A percentile compares a stretch with the other conserved stretches of the same genome.
These are phyloP conservation scores for Netelia melanura DNA, from an alignment of 2,888 invertebrate genomes.

Conservation along the genomic window DNA sequence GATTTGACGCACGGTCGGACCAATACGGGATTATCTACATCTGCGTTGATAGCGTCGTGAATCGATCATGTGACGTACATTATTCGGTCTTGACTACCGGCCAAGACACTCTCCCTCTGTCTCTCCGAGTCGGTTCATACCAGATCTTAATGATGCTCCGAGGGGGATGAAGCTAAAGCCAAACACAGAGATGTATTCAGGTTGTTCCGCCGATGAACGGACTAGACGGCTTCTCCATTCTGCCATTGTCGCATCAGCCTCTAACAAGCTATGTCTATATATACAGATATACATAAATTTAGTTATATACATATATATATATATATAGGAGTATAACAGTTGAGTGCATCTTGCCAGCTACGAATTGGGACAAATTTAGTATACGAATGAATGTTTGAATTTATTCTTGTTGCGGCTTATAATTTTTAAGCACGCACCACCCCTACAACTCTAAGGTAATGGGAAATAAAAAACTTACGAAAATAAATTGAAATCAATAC, in stretches of 20 bases:
- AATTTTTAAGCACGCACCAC: too few species aligned
- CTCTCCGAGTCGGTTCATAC: slow-evolving; percentile 15
- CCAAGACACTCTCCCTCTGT: neutral
- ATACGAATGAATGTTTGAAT: neutral
- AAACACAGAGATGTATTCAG: slow-evolving; percentile 18
- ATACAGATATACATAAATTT: neutral
- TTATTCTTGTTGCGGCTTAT: too few species aligned
- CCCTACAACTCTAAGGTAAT: too few species aligned
- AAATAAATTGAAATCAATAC: neutral
- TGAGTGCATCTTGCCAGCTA: neutral
- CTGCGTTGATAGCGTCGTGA: slow-evolving; percentile 77
- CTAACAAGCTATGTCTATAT: slow-evolving; percentile 31
- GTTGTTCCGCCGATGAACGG: slow-evolving; percentile 38
- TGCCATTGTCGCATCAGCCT: slow-evolving; percentile 31
- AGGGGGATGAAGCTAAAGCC: slow-evolving; percentile 30
- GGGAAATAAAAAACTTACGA: too few species aligned
- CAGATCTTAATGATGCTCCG: slow-evolving; percentile 38
- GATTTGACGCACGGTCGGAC: slow-evolving; percentile 8
- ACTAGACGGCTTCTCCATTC: slow-evolving; percentile 23
- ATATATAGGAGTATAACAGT: neutral
- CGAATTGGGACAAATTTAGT: neutral
- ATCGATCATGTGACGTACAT: slow-evolving; percentile 76
- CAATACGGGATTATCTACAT: slow-evolving; percentile 72
- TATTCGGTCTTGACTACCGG: slow-evolving; percentile 45
- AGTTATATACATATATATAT: neutral